A percentile compares a stretch with the other conserved stretches of the same genome.
These are phyloP conservation scores for Calephelis nemesis DNA, from an alignment of 1,140 invertebrate genomes.

Conservation along the genomic window DNA sequence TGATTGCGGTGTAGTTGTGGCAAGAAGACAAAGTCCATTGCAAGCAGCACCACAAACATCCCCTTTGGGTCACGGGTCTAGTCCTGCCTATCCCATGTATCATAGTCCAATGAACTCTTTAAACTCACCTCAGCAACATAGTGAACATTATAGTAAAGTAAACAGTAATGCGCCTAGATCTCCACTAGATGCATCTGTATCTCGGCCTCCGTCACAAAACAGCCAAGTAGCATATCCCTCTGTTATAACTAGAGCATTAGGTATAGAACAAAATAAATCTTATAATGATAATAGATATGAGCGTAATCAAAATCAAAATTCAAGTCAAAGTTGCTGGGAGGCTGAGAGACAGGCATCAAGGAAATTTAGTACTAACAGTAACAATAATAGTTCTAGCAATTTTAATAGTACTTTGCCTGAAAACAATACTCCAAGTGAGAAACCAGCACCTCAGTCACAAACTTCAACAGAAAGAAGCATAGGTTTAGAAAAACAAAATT, in stretches of 20 bases:
- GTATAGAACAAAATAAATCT: constrained; percentile 81
- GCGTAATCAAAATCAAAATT: constrained; percentile 70
- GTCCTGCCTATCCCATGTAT: constrained; percentile 88
- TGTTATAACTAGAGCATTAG: constrained; percentile 85
- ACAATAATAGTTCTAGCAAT: constrained; percentile 54
- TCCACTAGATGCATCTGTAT: constrained; percentile 84
- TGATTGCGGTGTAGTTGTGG: constrained; percentile 83
- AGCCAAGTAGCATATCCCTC: constrained; percentile 84
- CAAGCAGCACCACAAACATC: constrained; percentile 84
- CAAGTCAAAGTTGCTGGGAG: constrained; percentile 75
- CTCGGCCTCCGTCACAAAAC: constrained; percentile 82
- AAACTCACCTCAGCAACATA: constrained; percentile 84
- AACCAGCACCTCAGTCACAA: constrained; percentile 50
- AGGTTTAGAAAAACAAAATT: constrained; percentile 59
- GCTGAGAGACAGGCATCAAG: constrained; percentile 61
- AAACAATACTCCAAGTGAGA: constrained; percentile 76
- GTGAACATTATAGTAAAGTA: constrained; percentile 77
- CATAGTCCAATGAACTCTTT: constrained; percentile 87
- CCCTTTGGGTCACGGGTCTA: constrained; percentile 84
- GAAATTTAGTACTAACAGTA: constrained; percentile 69
- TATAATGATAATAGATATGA: constrained; percentile 83
- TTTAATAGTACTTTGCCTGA: constrained; percentile 70
- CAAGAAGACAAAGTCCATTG: constrained; percentile 84
- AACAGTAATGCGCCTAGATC: constrained; percentile 83
- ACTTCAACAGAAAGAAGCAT: constrained; percentile 49